Conservation (phyloP, 2,888 invertebrate species). For the Drosophila leonis region DNA sequence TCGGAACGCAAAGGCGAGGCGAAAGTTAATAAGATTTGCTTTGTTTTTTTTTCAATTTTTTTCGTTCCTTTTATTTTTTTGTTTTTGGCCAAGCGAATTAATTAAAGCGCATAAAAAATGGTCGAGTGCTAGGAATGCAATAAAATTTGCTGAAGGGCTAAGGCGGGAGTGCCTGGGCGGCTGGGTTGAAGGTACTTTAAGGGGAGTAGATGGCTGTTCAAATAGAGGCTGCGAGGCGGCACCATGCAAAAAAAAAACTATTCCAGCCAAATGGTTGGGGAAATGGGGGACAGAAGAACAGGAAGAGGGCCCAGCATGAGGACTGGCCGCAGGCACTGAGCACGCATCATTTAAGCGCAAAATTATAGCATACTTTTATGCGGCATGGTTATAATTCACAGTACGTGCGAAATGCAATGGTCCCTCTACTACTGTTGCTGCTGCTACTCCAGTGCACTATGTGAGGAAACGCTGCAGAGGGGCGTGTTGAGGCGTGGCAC, state of each 20-base stretch:
- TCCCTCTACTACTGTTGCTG: conserved; percentile 19
- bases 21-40: conserved; percentile 76
- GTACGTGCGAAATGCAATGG: conserved; percentile 73
- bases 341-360: conserved; percentile 79
- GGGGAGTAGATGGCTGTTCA: conserved; percentile 11
- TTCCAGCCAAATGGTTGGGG: conserved; percentile 37
- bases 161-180: not conserved
- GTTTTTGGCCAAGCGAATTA: conserved; percentile 59
- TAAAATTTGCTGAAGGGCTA: conserved; percentile 49
- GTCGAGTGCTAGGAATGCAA: conserved; percentile 72
- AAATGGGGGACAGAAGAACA: conserved; percentile 13
- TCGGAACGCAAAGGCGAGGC: conserved; percentile 36
- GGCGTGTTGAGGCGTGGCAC: conserved; percentile 31
- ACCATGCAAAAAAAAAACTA: conserved; percentile 30
- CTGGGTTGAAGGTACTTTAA: not conserved
- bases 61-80: conserved; percentile 20
- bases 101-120: conserved; percentile 76
- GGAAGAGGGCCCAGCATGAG: conserved; percentile 1
- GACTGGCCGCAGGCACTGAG: conserved; percentile 46
- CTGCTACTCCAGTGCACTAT: conserved; percentile 14
- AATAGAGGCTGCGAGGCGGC: conserved; percentile 33
- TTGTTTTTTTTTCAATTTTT: conserved; percentile 30
- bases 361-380: conserved; percentile 79
- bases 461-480: not conserved
- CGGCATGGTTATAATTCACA: conserved; percentile 76